Evolutionary conservation across 1,140 invertebrate species (phyloP).

Genomic region (Brachionus paranguensis): DNA sequence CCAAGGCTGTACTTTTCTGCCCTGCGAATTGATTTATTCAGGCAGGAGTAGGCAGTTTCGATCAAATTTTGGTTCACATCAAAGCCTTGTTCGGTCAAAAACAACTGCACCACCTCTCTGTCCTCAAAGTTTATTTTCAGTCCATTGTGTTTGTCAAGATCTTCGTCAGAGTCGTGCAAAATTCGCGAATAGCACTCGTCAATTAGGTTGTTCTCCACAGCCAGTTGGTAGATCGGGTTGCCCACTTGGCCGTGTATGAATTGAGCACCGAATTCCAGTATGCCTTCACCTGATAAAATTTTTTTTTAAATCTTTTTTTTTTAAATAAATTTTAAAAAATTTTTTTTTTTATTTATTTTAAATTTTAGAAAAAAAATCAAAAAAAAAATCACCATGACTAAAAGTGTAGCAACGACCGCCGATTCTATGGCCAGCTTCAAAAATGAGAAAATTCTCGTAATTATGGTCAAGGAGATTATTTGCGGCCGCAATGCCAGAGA

Average conservation of each 20-base stretch:
- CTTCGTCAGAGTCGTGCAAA: not conserved
- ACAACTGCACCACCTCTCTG: not conserved
- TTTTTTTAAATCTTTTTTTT: not conserved
- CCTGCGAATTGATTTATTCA: not conserved
- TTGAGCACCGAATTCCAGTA: conserved; percentile 19
- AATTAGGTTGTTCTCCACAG: conserved; percentile 51
- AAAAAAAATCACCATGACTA: not conserved
- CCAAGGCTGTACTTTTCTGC: not conserved
- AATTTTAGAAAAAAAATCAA: not conserved
- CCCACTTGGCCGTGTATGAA: conserved; percentile 55
- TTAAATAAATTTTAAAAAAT: not conserved
- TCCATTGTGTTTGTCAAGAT: conserved; percentile 13
- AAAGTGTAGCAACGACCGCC: not conserved
- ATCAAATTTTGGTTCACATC: not conserved
- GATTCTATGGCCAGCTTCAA: conserved; percentile 20
- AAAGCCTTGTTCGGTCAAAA: not conserved
- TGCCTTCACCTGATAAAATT: not conserved
- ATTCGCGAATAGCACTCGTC: not conserved
- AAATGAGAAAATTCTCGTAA: conserved; percentile 7
- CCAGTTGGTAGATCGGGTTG: conserved; percentile 54
- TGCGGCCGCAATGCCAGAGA: conserved; percentile 8
- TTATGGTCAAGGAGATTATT: not conserved
- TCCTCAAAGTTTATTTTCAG: conserved; percentile 19
- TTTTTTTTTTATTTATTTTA: not conserved
- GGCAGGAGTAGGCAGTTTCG: not conserved